A percentile compares a stretch with the other conserved stretches of the same genome.
These are phyloP conservation scores for Sitobion miscanthi DNA, from an alignment of 1,140 invertebrate species.

Conservation along the genomic window DNA sequence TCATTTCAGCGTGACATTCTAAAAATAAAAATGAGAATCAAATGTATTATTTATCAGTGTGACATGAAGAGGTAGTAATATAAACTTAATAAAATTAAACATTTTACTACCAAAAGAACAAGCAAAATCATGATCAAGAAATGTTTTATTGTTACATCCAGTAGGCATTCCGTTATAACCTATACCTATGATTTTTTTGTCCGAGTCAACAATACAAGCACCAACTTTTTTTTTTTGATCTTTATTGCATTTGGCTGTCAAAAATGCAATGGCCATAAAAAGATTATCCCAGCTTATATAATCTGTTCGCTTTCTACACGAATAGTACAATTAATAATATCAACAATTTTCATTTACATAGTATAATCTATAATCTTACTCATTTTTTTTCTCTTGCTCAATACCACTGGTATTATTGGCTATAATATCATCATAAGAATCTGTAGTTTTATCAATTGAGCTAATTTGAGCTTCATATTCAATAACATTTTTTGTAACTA, in stretches of 20 bases:
- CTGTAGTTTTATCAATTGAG: background rate
- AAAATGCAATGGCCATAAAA: conserved; percentile 88
- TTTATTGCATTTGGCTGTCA: conserved; percentile 89
- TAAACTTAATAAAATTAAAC: background rate
- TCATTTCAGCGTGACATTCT: conserved; percentile 98
- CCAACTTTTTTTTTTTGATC: conserved; percentile 93
- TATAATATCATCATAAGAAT: background rate
- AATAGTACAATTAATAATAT: background rate
- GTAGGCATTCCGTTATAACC: conserved; percentile 96
- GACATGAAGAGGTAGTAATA: background rate
- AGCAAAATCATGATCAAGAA: conserved; percentile 81
- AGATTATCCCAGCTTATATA: conserved; percentile 83
- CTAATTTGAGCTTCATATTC: background rate
- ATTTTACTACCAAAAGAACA: conserved; percentile 78
- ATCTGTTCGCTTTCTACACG: conserved; percentile 23
- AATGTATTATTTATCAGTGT: background rate
- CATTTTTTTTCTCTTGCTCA: background rate
- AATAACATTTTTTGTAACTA: background rate
- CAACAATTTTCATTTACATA: background rate
- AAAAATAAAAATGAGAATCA: conserved; percentile 62
- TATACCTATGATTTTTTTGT: conserved; percentile 89
- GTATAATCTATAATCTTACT: background rate
- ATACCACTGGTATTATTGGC: background rate
- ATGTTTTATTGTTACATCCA: conserved; percentile 69
- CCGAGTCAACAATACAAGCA: conserved; percentile 86